Evolutionary conservation across 2,797 vertebrate species (phyloP).

Genomic region (Glossophaga mutica): DNA sequence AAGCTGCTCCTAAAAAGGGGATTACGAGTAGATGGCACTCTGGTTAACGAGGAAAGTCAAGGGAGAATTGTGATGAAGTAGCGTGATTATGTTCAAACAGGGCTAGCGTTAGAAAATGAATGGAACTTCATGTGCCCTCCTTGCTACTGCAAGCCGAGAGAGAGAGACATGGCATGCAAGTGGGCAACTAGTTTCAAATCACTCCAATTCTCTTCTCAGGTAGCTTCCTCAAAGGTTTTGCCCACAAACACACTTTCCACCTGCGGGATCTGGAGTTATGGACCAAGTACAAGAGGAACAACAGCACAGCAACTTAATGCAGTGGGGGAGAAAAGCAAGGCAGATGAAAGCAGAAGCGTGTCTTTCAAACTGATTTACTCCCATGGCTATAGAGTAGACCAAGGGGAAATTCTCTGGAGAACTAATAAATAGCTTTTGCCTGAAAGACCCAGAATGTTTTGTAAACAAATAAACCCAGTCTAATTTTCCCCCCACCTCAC

Average conservation of each 20-base stretch:
- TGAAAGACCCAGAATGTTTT: background rate
- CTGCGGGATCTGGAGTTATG: background rate
- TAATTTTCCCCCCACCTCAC: background rate
- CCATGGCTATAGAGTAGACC: background rate
- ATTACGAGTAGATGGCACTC: background rate
- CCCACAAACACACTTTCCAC: conserved; percentile 12
- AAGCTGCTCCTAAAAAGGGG: background rate
- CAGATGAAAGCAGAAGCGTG: background rate
- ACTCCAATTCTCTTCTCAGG: background rate
- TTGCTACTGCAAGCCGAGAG: background rate
- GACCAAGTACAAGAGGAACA: background rate
- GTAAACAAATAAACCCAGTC: conserved; percentile 23
- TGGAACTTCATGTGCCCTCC: background rate
- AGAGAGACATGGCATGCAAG: background rate
- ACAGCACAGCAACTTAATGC: background rate
- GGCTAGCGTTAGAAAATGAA: background rate
- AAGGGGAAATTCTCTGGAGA: background rate
- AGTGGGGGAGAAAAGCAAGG: background rate
- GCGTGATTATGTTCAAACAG: background rate
- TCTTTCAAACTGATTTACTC: background rate
- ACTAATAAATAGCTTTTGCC: conserved; percentile 19
- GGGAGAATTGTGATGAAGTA: background rate
- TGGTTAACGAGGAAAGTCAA: background rate
- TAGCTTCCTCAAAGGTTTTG: background rate
- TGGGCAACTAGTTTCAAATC: background rate